These are phyloP conservation scores for Lepidocolaptes lacrymiger DNA, from an alignment of 2,797 vertebrate genomes.

Conservation along the genomic window DNA sequence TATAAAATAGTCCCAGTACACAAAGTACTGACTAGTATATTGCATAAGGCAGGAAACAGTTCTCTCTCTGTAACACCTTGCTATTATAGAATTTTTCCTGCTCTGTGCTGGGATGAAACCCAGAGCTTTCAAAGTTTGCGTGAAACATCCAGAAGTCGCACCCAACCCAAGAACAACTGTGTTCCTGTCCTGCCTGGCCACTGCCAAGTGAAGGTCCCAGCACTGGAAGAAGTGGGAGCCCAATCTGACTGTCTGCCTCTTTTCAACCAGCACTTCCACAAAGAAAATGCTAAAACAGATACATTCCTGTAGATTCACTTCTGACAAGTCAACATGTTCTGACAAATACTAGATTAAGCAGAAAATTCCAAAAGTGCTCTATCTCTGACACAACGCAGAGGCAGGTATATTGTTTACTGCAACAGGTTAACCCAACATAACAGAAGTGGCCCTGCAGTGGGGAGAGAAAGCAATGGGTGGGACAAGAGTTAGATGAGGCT, in stretches of 20 bases:
- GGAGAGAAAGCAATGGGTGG: not conserved
- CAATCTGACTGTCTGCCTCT: not conserved
- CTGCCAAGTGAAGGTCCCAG: not conserved
- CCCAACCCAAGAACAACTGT: not conserved
- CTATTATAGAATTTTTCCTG: not conserved
- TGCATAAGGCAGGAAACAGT: not conserved
- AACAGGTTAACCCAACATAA: not conserved
- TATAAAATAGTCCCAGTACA: not conserved
- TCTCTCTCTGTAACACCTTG: not conserved
- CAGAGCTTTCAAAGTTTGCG: not conserved
- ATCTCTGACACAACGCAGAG: not conserved
- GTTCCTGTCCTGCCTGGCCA: not conserved
- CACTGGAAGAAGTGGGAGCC: not conserved
- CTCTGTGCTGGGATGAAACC: conserved; percentile 1
- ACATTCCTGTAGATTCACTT: conserved; percentile 7
- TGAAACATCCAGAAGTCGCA: not conserved
- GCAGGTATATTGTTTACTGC: not conserved
- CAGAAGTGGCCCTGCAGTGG: not conserved
- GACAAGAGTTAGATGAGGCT: not conserved
- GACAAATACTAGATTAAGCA: conserved; percentile 23
- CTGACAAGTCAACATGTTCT: not conserved
- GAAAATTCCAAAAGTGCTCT: conserved; percentile 23
- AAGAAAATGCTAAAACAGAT: not conserved
- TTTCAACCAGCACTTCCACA: not conserved
- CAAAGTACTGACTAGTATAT: not conserved